phyloP scores from a whole-genome alignment of 2,888 invertebrate species.

The Bombylius discolor region DNA sequence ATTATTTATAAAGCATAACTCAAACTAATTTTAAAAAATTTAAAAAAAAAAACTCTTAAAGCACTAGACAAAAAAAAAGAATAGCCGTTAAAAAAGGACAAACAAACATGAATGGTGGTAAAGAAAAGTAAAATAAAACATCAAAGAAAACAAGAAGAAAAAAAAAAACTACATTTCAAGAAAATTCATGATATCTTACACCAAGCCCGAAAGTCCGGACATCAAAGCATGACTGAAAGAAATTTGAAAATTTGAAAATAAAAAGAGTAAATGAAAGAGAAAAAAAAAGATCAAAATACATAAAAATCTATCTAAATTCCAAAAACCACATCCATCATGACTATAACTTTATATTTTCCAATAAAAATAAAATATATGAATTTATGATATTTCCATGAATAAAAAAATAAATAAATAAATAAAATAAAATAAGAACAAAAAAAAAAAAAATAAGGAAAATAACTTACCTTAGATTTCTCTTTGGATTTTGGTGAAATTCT shows the following conservation, averaged over 20 bases:
- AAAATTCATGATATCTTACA: conserved; percentile 25
- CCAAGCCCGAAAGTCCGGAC: conserved; percentile 38
- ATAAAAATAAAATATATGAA: background rate
- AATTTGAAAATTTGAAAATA: conserved; percentile 1
- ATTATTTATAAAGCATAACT: too few species aligned
- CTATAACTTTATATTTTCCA: background rate
- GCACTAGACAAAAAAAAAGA: too few species aligned
- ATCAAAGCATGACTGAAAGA: conserved; percentile 47
- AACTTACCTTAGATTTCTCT: conserved; percentile 48
- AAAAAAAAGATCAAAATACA: background rate
- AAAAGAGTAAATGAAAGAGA: too few species aligned
- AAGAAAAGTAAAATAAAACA: too few species aligned
- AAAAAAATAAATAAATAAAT: background rate
- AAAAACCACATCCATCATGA: too few species aligned
- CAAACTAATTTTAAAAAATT: too few species aligned
- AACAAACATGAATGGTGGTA: too few species aligned
- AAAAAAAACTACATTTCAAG: background rate
- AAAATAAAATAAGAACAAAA: conserved; percentile 5
- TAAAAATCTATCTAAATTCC: background rate
- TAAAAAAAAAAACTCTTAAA: too few species aligned
- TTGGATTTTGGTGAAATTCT: conserved; percentile 48
- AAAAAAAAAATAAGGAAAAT: background rate
- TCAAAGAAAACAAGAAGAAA: background rate
- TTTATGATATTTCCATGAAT: background rate
- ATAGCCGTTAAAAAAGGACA: too few species aligned